Evolutionary conservation across 2,888 invertebrate genomes (phyloP).

Genomic region (Meliscaeva auricollis): DNA sequence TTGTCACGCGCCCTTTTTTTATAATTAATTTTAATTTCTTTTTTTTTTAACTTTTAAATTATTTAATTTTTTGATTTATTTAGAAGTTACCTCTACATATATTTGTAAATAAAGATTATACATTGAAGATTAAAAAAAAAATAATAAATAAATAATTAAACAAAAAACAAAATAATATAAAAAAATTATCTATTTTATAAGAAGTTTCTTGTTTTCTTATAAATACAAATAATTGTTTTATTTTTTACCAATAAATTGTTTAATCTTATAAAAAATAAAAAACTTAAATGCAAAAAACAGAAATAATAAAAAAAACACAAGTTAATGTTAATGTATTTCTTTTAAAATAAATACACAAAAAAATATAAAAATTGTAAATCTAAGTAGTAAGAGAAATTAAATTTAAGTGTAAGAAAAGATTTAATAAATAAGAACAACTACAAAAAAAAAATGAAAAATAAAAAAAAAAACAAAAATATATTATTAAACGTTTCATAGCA

Average conservation of each 20-base stretch:
- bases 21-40: slow-evolving; percentile 38
- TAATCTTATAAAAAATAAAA: slow-evolving; percentile 54
- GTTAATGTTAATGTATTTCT: slow-evolving; percentile 75
- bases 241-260: slow-evolving; percentile 70
- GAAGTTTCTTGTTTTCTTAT: slow-evolving; percentile 76
- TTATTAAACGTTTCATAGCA: slow-evolving; percentile 71
- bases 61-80: slow-evolving; percentile 63
- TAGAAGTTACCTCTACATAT: slow-evolving; percentile 51
- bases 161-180: slow-evolving; percentile 47
- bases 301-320: slow-evolving; percentile 47
- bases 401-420: slow-evolving; percentile 41
- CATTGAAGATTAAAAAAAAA: slow-evolving; percentile 52
- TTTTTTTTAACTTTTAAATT: slow-evolving; percentile 63
- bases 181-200: slow-evolving; percentile 72
- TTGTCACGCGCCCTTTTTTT: slow-evolving; percentile 34
- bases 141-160: slow-evolving; percentile 53
- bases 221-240: slow-evolving; percentile 65
- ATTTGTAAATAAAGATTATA: slow-evolving; percentile 71
- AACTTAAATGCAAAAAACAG: slow-evolving; percentile 17
- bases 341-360: slow-evolving; percentile 41
- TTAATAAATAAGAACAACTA: slow-evolving; percentile 34
- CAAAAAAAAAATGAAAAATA: slow-evolving; percentile 2
- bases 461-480: slow-evolving; percentile 32
- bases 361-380: slow-evolving; percentile 62
- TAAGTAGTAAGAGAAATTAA: slow-evolving; percentile 53